These are phyloP conservation scores for Pipistrellus pygmaeus DNA, from an alignment of 2,797 vertebrate genomes.

Conservation along the genomic window DNA sequence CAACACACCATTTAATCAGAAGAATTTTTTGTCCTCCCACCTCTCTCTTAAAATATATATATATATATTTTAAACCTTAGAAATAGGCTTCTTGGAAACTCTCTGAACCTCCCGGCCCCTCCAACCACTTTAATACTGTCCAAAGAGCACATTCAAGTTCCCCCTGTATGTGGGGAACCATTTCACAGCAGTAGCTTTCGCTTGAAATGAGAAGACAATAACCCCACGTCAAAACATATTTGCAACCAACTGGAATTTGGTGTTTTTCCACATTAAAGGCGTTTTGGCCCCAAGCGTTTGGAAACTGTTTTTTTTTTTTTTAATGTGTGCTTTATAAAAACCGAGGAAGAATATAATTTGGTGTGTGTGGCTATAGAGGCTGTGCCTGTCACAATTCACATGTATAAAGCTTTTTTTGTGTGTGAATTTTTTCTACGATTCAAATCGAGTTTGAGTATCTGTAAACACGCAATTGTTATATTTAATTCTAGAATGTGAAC, in stretches of 20 bases:
- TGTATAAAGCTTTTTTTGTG: neutral
- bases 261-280: neutral
- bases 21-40: neutral
- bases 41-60: no score
- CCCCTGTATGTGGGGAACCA: slow-evolving; percentile 1
- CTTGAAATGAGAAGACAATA: slow-evolving; percentile 25
- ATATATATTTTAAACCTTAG: neutral
- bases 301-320: slow-evolving; percentile 58
- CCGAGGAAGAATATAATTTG: slow-evolving; percentile 25
- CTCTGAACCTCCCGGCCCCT: neutral
- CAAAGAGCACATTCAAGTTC: slow-evolving; percentile 61
- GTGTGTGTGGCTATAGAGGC: neutral
- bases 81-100: slow-evolving; percentile 69
- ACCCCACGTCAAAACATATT: slow-evolving; percentile 17
- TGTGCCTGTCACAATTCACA: slow-evolving; percentile 1
- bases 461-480: neutral
- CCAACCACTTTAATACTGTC: slow-evolving; percentile 34
- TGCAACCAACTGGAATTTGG: slow-evolving; percentile 20
- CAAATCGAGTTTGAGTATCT: slow-evolving; percentile 23
- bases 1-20: neutral
- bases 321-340: slow-evolving; percentile 44
- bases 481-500: neutral
- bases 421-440: slow-evolving; percentile 66
- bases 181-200: slow-evolving; percentile 53
- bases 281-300: neutral